Base-by-base conservation (phyloP, 92 coral and sea anemone species). In the Paramuricea clavata region DNA sequence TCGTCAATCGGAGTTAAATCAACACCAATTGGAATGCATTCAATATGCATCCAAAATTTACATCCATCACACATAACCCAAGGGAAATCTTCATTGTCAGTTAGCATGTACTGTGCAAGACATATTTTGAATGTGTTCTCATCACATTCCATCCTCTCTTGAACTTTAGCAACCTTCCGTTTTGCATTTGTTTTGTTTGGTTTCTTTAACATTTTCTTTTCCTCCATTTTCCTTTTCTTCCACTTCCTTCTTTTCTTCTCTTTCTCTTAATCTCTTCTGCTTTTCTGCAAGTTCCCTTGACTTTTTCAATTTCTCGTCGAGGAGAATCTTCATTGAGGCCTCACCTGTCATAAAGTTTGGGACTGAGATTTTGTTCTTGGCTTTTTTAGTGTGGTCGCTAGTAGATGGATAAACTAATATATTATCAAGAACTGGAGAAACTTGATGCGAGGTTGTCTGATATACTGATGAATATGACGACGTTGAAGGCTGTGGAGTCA, bases 251-350 rank as follows among this genome's bases (percentile, higher is more conserved):
- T 43, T 78, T 52, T 87, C 77, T 79, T 78, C 90, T n/a, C 64
- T 87, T 49, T 64, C 85, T 70, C 81, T 41, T 36, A 78, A 65
- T 65, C 81, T 87, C 69, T 78, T 87, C 73, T 87, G 90, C 57
- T 87, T 87, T 10, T 44, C 90, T n/a, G 90, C 90, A 19, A 87
- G 41, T 79, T 87, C 80, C 59, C 90, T 78, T 10, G 90, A 76
- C 67, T 87, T 87, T 16, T 87, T 87, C 41, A 87, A 72, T 49
- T 87, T 87, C 12, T 49, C 80, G 59, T 86, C 90, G 1, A 69
- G 85, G 72, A 86, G 12, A 13, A 78, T 78, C 26, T 69, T 60
- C 85, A 87, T 78, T 10, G 90, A 87, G 15, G 57, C 65, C 12
- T 79, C 86, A 22, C 86, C 52, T 19, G 69, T 87, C 23, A 79